Conservation (phyloP, 1,140 invertebrate genomes). For the Sitobion miscanthi region DNA sequence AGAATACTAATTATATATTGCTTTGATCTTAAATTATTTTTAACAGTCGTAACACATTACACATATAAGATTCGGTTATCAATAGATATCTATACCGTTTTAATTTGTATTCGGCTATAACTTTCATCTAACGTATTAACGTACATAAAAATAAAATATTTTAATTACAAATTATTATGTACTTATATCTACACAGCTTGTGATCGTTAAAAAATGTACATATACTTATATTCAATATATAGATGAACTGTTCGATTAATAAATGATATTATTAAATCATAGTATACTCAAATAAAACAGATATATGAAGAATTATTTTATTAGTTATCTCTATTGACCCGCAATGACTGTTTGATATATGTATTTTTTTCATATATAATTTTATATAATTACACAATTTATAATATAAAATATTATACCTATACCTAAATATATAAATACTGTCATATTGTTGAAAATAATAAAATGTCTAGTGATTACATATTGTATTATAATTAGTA, state of each 20-base stretch:
- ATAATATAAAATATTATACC: background rate
- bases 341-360: background rate
- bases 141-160: background rate
- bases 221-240: background rate
- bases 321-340: background rate
- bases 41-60: background rate
- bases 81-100: background rate
- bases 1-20: background rate
- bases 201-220: background rate
- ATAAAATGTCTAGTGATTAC: background rate
- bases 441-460: background rate
- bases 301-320: background rate
- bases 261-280: background rate
- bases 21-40: background rate
- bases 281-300: background rate
- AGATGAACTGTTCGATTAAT: background rate
- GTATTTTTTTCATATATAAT: background rate
- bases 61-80: background rate
- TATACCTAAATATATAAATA: background rate
- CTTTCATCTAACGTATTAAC: background rate
- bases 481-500: background rate
- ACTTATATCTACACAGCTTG: background rate
- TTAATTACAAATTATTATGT: background rate
- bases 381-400: background rate
- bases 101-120: background rate